phyloP scores from a whole-genome alignment of 2,113 vertebrate species.

The Rostratula benghalensis region DNA sequence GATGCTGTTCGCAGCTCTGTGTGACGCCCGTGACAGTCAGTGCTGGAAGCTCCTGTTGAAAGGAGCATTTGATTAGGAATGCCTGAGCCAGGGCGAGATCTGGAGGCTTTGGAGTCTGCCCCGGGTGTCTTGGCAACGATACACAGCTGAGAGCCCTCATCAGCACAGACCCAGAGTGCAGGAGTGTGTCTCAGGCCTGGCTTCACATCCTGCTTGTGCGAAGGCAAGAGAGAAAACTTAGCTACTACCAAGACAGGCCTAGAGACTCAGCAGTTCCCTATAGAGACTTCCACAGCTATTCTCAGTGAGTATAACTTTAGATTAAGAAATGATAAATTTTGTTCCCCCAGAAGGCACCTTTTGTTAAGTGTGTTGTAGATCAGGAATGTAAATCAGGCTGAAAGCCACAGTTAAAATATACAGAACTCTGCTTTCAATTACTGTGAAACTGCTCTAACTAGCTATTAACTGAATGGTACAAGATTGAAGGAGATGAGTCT shows the following conservation, averaged over 20 bases:
- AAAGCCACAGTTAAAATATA: not conserved
- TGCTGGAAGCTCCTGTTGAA: not conserved
- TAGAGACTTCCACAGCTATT: not conserved
- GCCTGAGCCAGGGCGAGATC: conserved; percentile 25
- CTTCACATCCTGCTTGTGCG: not conserved
- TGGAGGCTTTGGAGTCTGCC: conserved; percentile 34
- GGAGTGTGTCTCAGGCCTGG: not conserved
- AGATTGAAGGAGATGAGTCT: not conserved
- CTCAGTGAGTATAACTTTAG: conserved; percentile 34
- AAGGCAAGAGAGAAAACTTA: not conserved
- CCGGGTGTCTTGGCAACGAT: conserved; percentile 55
- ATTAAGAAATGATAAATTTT: not conserved
- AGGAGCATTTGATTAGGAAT: conserved; percentile 63
- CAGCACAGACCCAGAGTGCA: not conserved
- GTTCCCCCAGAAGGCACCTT: not conserved
- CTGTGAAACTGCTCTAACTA: not conserved
- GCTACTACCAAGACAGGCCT: not conserved
- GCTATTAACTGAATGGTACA: not conserved
- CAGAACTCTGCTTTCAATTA: not conserved
- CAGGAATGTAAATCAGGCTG: not conserved
- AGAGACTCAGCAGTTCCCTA: not conserved
- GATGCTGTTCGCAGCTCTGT: not conserved
- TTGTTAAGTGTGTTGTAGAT: not conserved
- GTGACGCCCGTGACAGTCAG: rapidly evolving
- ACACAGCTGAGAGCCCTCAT: conserved; percentile 12